Evolutionary conservation across 92 coral and sea anemone species (phyloP).

Genomic region (Montipora capitata): DNA sequence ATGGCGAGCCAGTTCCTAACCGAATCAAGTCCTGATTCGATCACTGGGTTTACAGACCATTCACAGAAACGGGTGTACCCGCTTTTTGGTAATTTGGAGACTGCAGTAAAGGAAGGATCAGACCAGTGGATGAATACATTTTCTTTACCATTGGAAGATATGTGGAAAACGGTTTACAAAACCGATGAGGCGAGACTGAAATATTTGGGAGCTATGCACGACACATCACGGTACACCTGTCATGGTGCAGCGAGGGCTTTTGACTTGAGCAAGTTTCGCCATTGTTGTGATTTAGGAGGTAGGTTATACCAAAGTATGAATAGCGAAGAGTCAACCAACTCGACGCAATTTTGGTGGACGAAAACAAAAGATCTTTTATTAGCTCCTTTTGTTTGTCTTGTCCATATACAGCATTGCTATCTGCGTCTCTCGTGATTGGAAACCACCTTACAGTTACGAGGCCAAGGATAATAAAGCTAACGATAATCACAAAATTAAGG

Average conservation of each 20-base stretch:
- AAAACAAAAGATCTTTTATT: too few species aligned
- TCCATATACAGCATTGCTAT: too few species aligned
- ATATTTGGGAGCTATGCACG: conserved; percentile 59
- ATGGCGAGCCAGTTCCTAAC: conserved; percentile 63
- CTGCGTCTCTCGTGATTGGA: too few species aligned
- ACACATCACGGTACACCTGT: conserved; percentile 56
- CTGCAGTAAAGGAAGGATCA: conserved; percentile 79
- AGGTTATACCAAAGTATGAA: background rate
- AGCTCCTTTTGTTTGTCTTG: too few species aligned
- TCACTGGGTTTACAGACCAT: conserved; percentile 48
- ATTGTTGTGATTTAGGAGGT: conserved; percentile 88
- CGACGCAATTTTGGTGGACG: too few species aligned
- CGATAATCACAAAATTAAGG: too few species aligned
- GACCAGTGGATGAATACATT: conserved; percentile 84
- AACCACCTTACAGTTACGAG: too few species aligned
- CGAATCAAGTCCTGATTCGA: conserved; percentile 55
- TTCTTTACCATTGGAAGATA: conserved; percentile 62
- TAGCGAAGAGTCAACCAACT: too few species aligned
- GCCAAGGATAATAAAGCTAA: too few species aligned
- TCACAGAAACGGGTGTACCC: conserved; percentile 61
- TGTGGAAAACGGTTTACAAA: conserved; percentile 49
- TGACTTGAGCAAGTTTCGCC: conserved; percentile 47
- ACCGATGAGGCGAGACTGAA: conserved; percentile 44
- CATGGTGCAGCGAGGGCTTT: conserved; percentile 70
- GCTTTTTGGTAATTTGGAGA: conserved; percentile 64